A percentile compares a stretch with the other conserved stretches of the same genome.
These are phyloP conservation scores for Hypolimnas misippus DNA, from an alignment of 2,888 invertebrate genomes.

Conservation along the genomic window DNA sequence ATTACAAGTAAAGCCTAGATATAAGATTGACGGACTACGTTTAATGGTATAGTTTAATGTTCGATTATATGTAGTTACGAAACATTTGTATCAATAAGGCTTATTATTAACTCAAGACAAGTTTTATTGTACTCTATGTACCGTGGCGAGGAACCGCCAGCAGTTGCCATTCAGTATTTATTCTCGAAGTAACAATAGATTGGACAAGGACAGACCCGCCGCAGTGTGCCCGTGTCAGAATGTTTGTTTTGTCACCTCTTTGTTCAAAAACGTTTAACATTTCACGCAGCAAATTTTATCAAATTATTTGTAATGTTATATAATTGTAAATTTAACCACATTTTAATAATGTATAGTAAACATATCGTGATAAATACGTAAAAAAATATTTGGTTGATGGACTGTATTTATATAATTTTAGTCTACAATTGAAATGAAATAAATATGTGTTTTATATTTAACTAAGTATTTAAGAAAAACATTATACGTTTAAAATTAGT, in stretches of 20 bases:
- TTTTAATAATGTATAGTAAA: too few species aligned
- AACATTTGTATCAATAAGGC: not conserved
- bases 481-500: too few species aligned
- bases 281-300: slow-evolving; percentile 13
- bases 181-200: slow-evolving; percentile 53
- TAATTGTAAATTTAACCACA: not conserved
- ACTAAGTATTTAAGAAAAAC: too few species aligned
- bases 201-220: slow-evolving; percentile 57
- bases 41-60: too few species aligned
- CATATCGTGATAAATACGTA: too few species aligned
- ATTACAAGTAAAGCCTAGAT: too few species aligned
- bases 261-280: slow-evolving; percentile 45
- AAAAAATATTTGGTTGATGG: too few species aligned
- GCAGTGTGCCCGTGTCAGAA: slow-evolving; percentile 35
- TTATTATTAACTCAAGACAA: slow-evolving; percentile 12
- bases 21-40: too few species aligned
- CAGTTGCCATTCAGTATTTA: slow-evolving; percentile 31
- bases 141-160: slow-evolving; percentile 29
- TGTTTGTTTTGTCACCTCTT: slow-evolving; percentile 57
- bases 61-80: too few species aligned
- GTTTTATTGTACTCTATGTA: slow-evolving; percentile 18
- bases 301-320: not conserved
- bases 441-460: too few species aligned
- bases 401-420: too few species aligned
- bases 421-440: too few species aligned